Percentiles rank a stretch among this genome's conserved stretches.
Conservation (phyloP, 2,797 vertebrate species). For the Clarias platycephalus region DNA sequence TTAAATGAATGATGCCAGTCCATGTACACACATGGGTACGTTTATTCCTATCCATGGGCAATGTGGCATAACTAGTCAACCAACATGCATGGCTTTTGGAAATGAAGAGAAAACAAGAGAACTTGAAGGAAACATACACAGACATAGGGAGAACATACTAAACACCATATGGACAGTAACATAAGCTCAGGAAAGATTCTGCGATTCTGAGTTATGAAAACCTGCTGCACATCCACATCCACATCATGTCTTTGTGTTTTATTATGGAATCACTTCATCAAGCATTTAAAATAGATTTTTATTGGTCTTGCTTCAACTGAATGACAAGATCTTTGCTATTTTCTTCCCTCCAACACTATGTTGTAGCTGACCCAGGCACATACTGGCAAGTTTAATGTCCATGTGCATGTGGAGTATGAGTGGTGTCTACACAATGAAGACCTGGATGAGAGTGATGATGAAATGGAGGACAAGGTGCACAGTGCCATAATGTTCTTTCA, state of each 20-base stretch:
- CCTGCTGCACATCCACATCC: neutral
- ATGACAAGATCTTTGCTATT: neutral
- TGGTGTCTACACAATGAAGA: conserved; percentile 93
- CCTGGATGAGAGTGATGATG: conserved; percentile 94
- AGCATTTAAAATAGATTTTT: neutral
- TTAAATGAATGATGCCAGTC: neutral
- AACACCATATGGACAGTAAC: neutral
- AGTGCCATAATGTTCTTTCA: neutral
- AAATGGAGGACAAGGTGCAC: conserved; percentile 90
- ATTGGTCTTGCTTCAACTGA: neutral
- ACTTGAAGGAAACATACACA: neutral
- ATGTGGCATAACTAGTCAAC: neutral
- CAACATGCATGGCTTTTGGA: neutral
- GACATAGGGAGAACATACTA: neutral
- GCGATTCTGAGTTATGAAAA: neutral
- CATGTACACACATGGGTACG: neutral
- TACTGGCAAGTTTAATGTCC: conserved; percentile 91
- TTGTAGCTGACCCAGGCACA: conserved; percentile 86
- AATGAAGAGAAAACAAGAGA: neutral
- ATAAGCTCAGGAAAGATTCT: neutral
- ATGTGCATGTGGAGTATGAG: conserved; percentile 95
- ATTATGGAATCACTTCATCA: neutral
- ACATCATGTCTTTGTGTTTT: neutral
- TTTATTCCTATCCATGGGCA: neutral
- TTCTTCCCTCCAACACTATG: conserved; percentile 19